These are phyloP conservation scores for Varecia variegata DNA, from an alignment of 2,797 vertebrate species.

Conservation along the genomic window DNA sequence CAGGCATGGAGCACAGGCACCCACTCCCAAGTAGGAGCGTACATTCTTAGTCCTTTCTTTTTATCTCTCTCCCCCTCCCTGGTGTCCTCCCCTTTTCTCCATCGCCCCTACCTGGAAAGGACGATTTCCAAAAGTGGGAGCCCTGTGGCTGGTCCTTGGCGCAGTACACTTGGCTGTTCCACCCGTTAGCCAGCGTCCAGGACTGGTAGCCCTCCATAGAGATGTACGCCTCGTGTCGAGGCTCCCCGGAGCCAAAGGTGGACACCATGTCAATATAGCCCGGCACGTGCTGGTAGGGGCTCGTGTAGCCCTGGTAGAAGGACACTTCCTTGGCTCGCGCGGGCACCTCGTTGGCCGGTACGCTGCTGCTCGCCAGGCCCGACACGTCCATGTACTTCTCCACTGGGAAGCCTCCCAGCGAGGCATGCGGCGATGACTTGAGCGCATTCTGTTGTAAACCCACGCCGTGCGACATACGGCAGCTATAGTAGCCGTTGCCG, in stretches of 20 bases:
- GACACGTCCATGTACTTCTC: conserved; percentile 90
- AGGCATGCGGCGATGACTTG: conserved; percentile 86
- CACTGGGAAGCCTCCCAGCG: conserved; percentile 86
- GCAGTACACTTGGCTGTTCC: conserved; percentile 90
- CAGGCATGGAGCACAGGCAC: background rate
- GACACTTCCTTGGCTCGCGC: conserved; percentile 87
- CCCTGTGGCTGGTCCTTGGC: conserved; percentile 90
- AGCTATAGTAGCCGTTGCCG: conserved; percentile 90
- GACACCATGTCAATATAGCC: conserved; percentile 90
- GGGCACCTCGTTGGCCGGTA: conserved; percentile 86
- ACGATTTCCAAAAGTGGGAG: conserved; percentile 90
- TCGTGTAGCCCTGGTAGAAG: conserved; percentile 88
- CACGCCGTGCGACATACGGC: conserved; percentile 88
- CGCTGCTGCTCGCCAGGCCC: conserved; percentile 85
- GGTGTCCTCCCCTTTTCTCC: conserved; percentile 44
- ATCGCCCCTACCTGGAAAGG: conserved; percentile 86
- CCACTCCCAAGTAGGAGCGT: background rate
- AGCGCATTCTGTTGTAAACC: conserved; percentile 88
- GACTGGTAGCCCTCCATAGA: conserved; percentile 90
- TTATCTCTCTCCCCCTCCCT: background rate
- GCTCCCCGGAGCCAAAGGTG: conserved; percentile 86
- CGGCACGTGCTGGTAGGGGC: conserved; percentile 87
- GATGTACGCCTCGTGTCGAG: conserved; percentile 87
- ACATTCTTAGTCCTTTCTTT: background rate
- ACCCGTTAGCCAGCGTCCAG: conserved; percentile 90